Percentiles rank a stretch among this genome's conserved stretches.
These are phyloP conservation scores for Iselma pallidipennis DNA, from an alignment of 2,888 invertebrate genomes.

Conservation along the genomic window DNA sequence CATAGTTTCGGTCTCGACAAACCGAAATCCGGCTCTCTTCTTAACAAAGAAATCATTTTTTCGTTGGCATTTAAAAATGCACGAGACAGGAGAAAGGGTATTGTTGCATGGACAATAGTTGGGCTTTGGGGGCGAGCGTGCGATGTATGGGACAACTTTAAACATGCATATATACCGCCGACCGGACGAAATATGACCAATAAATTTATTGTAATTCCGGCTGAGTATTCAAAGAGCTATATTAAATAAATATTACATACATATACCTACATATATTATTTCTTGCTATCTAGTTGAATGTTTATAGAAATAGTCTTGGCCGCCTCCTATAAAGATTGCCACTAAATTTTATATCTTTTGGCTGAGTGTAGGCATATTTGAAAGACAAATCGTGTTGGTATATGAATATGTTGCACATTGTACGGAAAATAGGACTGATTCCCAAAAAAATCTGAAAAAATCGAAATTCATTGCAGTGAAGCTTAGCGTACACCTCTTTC, in stretches of 20 bases:
- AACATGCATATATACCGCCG: not conserved
- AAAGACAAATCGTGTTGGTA: too few species aligned
- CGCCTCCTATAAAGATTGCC: too few species aligned
- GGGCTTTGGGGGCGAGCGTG: conserved; percentile 7
- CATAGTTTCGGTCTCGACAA: too few species aligned
- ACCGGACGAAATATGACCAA: conserved; percentile 4
- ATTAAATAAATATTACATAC: not conserved
- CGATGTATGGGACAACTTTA: conserved; percentile 11
- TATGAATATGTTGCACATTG: too few species aligned
- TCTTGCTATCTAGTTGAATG: too few species aligned
- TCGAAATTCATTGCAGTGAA: too few species aligned
- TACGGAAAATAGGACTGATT: too few species aligned
- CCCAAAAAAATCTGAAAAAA: too few species aligned
- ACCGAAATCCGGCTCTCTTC: conserved; percentile 4
- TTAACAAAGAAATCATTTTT: conserved; percentile 4
- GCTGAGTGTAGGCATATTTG: too few species aligned
- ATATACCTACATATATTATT: not conserved
- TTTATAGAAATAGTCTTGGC: too few species aligned
- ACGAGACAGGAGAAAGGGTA: conserved; percentile 13
- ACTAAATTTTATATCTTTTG: too few species aligned
- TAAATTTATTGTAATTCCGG: conserved; percentile 1
- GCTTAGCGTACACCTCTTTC: too few species aligned
- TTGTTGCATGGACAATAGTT: conserved; percentile 6
- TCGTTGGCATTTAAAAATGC: conserved; percentile 3
- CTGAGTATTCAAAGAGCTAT: not conserved